Base-by-base conservation (phyloP, 1,140 invertebrate species). In the Pantala flavescens region DNA sequence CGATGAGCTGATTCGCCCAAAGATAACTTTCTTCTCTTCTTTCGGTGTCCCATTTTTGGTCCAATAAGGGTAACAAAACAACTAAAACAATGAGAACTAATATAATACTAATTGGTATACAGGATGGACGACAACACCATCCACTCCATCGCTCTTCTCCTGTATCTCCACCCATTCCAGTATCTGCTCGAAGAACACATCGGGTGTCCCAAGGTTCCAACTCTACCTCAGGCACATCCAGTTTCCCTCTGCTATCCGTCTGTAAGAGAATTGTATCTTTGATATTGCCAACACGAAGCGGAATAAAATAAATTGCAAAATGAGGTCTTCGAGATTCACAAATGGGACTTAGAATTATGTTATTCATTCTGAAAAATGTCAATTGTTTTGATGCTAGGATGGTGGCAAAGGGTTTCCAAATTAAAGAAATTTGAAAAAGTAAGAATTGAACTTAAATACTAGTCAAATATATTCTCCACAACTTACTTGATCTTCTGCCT, bases 81-180 rank as follows among this genome's bases (percentile, higher is more conserved):
- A 92, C 90, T 43, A 93, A 82, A 42, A 92, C 87, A 75, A 93
- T 92, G 73, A 93, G 80, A 24, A 91, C 82, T 77, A 92, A 84
- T 73, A 93, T 91, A 80, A 92, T 87, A 19, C 89, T 89, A 55
- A 93, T 91, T 23, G 91, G 91, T 77, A 93, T 91, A 80, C 90
- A 93, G 63, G 90, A 92, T 11, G 90, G 91, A 73, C 88, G 86
- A 81, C 90, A 91, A 90, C 87, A 89, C 71, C 84, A 83, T 80
- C 85, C 80, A 76, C 85, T 82, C 16, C 83, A 79, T 77, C 84
- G 80, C 84, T 86, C 70, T 78, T 77, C 49, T 16, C 23, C 71
- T 14, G 14, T 42, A 16, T 23, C 71, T 36, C 2, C 28, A 3
- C n/a, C 23, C 28, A 72, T 72, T 72, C 23, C 71, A 19, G 49